Evolutionary conservation across 2,888 invertebrate genomes (phyloP), one percentile per base, ranked within the genome.

Genomic region (Sphaerophoria rueppellii): DNA sequence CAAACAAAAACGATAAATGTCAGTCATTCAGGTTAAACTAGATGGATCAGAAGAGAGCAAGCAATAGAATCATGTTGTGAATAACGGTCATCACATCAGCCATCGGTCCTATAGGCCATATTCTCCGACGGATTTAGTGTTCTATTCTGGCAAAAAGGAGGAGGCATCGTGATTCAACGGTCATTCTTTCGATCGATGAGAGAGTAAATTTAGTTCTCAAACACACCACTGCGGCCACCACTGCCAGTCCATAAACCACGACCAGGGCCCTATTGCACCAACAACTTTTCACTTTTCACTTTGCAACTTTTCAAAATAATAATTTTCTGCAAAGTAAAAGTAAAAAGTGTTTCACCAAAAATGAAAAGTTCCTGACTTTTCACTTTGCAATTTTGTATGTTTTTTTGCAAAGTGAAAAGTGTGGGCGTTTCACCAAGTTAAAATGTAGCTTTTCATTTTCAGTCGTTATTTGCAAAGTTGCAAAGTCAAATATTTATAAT

Each of bases 191-290:
- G 58, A 61, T 67, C 32, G 40, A 61, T 61, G 35, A 46, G 43
- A 73, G 57, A 75, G 65, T 73, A 73, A 77, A 73, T 73, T 70
- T 3, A 32, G 54, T 54, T 35, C 4, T 24, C 24, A 24, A n/a
- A 74, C 24, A 63, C 58, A 70, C 65, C 48, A 37, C 35, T 43
- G 50, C 14, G 37, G 54, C 37, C 69, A 52, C 57, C 37, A 32
- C 37, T 16, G 9, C 35, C 32, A 52, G 55, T 16, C 40, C 34
- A 9, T 43, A 4, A 4, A 34, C 16, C 43, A 52, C 40, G 72
- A 65, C 78, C 50, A n/a, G n/a, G n/a, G n/a, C n/a, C n/a, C n/a
- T n/a, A n/a, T n/a, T n/a, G n/a, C n/a, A n/a, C n/a, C n/a, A n/a
- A n/a, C n/a, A n/a, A n/a, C n/a, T n/a, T n/a, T n/a, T n/a, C n/a